These are phyloP conservation scores for Pangasius larnaudii DNA, from an alignment of 2,797 vertebrate species.

Conservation along the genomic window DNA sequence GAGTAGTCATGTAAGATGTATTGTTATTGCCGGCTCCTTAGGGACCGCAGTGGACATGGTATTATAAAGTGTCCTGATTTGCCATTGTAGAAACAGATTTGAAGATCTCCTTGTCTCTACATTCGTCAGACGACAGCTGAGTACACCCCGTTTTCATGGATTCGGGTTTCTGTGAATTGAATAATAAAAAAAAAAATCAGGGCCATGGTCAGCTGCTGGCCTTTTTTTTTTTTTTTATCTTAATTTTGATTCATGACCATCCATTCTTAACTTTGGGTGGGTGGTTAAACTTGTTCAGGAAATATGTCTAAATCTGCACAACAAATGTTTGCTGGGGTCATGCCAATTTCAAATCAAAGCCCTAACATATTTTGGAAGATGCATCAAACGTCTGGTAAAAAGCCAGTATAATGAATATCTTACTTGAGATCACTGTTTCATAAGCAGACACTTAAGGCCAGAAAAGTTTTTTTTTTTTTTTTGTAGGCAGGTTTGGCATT, in stretches of 20 bases:
- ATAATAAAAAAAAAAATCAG: neutral
- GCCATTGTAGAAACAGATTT: neutral
- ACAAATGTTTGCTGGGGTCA: neutral
- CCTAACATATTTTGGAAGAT: neutral
- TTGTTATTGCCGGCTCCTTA: constrained; percentile 1
- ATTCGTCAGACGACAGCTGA: neutral
- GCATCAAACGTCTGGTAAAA: neutral
- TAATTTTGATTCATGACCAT: neutral
- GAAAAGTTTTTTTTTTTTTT: neutral
- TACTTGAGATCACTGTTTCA: neutral
- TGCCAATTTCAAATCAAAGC: neutral
- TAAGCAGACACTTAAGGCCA: neutral
- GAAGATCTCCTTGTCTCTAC: neutral
- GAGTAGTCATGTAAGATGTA: neutral
- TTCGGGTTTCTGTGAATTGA: neutral
- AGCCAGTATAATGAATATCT: neutral
- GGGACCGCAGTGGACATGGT: neutral
- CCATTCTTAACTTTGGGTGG: neutral
- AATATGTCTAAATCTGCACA: neutral
- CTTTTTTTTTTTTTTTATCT: neutral
- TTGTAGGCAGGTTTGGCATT: neutral
- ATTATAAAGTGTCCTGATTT: constrained; percentile 3
- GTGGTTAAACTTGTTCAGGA: neutral
- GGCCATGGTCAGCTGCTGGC: neutral
- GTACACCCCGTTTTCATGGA: neutral